Evolutionary conservation across 2,888 invertebrate genomes (phyloP), one percentile per base, ranked within the genome.

Genomic region (Eupithecia inturbata): DNA sequence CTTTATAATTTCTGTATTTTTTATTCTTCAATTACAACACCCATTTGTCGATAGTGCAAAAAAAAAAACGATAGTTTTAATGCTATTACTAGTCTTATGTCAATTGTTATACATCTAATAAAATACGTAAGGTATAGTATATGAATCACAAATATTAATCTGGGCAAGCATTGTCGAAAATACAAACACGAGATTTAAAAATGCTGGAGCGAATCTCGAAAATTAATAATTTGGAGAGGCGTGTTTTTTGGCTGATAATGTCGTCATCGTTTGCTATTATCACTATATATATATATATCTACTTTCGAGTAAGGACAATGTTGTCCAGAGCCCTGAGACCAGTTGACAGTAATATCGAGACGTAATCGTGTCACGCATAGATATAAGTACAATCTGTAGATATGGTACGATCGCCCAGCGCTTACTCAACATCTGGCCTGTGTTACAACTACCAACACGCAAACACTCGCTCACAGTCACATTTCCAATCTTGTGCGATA

Each of bases 81-180:
- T 67, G 63, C 68, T 49, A 73, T 63, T 71, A 70, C 64, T 72
- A 73, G 69, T 63, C 64, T 67, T 49, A 74, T 77, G 80, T 80
- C 80, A 80, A 80, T 79, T 80, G 74, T 73, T 78, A 74, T 77
- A 76, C 71, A 73, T 31, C 7, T 57, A 57, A 57, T 62, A 31
- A 62, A 76, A 63, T 72, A 75, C 72, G 53, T 75, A 75, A 67
- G 64, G 31, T 62, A 16, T 22, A 26, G 14, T 62, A 16, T 22
- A 26, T 5, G 57, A 62, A 31, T 62, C 7, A 19, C 62, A 19
- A 62, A 53, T 53, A 31, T 62, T 28, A 9, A 19, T 31, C 62
- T 28, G 31, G 31, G 31, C 6, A 28, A 31, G 31, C 62, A 62
- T 62, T 62, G 62, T 62, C 31, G 6, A 62, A 62, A 57, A 57